Conservation (phyloP, 2,888 invertebrate genomes). For the Cenopis cana region DNA sequence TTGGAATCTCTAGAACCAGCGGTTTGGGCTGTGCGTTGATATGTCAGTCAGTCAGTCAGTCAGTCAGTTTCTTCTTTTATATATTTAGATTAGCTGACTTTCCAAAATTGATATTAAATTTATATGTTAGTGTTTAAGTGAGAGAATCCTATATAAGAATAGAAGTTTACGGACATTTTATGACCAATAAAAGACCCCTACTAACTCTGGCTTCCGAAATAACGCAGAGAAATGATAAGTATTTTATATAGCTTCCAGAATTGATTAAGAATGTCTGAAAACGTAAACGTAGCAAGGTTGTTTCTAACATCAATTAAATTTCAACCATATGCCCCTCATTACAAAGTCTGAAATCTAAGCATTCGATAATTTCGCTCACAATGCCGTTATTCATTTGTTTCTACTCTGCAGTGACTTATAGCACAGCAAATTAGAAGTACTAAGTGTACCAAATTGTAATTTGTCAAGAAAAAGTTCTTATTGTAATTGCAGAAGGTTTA, state of each 20-base stretch:
- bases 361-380: background rate
- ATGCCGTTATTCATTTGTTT: constrained; percentile 12
- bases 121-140: constrained; percentile 24
- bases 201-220: constrained; percentile 19
- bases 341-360: background rate
- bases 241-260: constrained; percentile 29
- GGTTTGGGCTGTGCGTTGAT: no score
- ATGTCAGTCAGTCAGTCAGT: no score
- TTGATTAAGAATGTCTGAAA: constrained; percentile 22
- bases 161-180: constrained; percentile 35
- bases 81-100: no score
- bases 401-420: constrained; percentile 26
- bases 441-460: background rate
- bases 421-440: constrained; percentile 20
- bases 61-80: no score
- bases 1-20: no score
- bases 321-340: background rate
- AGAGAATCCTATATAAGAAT: constrained; percentile 31
- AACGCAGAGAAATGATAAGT: constrained; percentile 37
- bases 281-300: background rate
- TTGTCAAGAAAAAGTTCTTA: constrained; percentile 1
- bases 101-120: constrained; percentile 9
- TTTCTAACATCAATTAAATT: background rate
- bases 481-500: background rate
- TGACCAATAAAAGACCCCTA: constrained; percentile 24